These are phyloP conservation scores for Parasteatoda lunata DNA, from an alignment of 2,888 invertebrate species.

Conservation along the genomic window DNA sequence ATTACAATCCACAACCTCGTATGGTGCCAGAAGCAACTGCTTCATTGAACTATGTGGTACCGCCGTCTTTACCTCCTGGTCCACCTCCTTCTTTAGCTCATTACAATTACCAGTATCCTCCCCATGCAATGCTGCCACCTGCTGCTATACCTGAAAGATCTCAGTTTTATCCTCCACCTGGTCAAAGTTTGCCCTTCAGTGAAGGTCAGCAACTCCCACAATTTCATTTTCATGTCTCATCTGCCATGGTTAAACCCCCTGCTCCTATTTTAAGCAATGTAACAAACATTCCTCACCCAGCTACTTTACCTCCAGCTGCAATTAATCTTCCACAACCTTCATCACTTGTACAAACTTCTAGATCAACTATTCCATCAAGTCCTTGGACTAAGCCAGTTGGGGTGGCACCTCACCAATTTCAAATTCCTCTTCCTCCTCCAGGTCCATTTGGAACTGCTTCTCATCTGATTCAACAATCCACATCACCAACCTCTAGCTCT, in stretches of 20 bases:
- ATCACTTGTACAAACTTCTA: slow-evolving; percentile 67
- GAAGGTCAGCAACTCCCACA: slow-evolving; percentile 75
- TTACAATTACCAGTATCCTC: slow-evolving; percentile 63
- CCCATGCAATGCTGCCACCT: slow-evolving; percentile 62
- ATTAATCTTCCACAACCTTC: slow-evolving; percentile 74
- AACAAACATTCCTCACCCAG: slow-evolving; percentile 26
- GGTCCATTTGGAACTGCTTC: slow-evolving; percentile 42
- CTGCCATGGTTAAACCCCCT: slow-evolving; percentile 40
- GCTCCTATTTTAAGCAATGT: slow-evolving; percentile 24
- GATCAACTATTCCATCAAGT: slow-evolving; percentile 12
- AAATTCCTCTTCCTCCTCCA: slow-evolving; percentile 78
- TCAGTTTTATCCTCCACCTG: slow-evolving; percentile 52
- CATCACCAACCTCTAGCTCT: slow-evolving; percentile 68
- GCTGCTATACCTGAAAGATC: slow-evolving; percentile 45
- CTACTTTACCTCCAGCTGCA: slow-evolving; percentile 22
- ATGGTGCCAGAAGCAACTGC: slow-evolving; percentile 41
- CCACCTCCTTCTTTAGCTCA: slow-evolving; percentile 56
- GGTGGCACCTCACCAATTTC: slow-evolving; percentile 80
- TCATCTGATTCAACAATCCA: slow-evolving; percentile 73
- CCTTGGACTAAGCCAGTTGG: slow-evolving; percentile 56
- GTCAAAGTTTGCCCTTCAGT: slow-evolving; percentile 70
- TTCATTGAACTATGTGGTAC: slow-evolving; percentile 56
- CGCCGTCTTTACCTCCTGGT: slow-evolving; percentile 42
- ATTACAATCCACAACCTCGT: slow-evolving; percentile 27
- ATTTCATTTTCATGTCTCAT: slow-evolving; percentile 71